Evolutionary conservation across 2,888 invertebrate genomes (phyloP).

Genomic region (Acrocyrtus sp.): DNA sequence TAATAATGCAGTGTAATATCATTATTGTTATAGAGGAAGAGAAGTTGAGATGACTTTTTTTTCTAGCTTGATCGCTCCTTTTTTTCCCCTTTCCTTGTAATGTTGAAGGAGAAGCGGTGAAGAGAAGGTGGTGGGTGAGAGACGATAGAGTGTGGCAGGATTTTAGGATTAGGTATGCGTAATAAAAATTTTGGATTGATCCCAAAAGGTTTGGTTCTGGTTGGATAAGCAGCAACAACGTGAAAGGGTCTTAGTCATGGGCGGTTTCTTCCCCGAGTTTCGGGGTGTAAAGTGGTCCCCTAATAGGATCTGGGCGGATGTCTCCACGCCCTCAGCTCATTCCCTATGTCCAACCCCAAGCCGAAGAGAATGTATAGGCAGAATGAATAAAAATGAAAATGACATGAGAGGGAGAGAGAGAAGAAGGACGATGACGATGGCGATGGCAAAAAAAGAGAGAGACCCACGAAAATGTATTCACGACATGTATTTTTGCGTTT

Average conservation of each 20-base stretch:
- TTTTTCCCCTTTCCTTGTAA: too few species aligned
- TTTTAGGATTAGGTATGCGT: background rate
- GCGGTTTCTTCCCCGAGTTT: conserved; percentile 54
- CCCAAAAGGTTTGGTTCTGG: conserved; percentile 54
- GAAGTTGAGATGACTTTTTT: conserved; percentile 41
- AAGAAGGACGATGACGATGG: too few species aligned
- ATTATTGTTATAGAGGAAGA: too few species aligned
- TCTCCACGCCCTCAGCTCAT: conserved; percentile 49
- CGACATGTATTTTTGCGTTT: too few species aligned
- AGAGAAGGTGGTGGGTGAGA: background rate
- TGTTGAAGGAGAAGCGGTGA: too few species aligned
- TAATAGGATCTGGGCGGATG: conserved; percentile 61
- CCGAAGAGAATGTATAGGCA: conserved; percentile 1
- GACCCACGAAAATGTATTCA: too few species aligned
- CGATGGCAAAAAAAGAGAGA: too few species aligned
- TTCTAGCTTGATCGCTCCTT: background rate
- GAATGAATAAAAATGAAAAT: too few species aligned
- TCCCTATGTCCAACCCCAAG: conserved; percentile 53
- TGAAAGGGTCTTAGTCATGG: conserved; percentile 57
- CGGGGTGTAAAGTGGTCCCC: conserved; percentile 61
- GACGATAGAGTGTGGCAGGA: background rate
- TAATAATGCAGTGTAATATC: too few species aligned
- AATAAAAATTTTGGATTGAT: conserved; percentile 48
- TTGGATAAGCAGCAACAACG: conserved; percentile 47
- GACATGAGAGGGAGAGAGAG: too few species aligned